These are phyloP conservation scores for Cryptus armator DNA, from an alignment of 2,888 invertebrate species.

Conservation along the genomic window DNA sequence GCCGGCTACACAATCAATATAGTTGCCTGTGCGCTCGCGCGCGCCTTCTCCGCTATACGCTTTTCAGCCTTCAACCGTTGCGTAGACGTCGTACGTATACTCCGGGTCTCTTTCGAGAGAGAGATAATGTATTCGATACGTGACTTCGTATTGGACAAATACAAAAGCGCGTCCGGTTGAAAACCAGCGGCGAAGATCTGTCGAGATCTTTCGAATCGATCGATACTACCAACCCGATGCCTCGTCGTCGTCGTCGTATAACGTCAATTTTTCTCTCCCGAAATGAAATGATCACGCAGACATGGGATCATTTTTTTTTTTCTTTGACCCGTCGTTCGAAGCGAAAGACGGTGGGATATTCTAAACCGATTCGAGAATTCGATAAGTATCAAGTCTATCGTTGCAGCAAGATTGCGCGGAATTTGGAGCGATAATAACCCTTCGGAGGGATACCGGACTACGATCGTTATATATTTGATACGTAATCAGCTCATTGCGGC, in stretches of 20 bases:
- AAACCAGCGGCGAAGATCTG: conserved; percentile 66
- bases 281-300: conserved; percentile 48
- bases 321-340: neutral
- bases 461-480: conserved; percentile 10
- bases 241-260: conserved; percentile 40
- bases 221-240: conserved; percentile 35
- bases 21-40: conserved; percentile 77
- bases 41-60: conserved; percentile 75
- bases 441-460: neutral
- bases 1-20: conserved; percentile 85
- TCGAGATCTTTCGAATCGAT: conserved; percentile 59
- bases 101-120: conserved; percentile 25
- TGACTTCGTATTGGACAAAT: conserved; percentile 80
- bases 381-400: neutral
- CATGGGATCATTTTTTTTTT: conserved; percentile 15
- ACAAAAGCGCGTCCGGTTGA: conserved; percentile 67
- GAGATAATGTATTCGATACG: conserved; percentile 84
- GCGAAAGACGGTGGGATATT: neutral
- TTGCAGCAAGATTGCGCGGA: neutral
- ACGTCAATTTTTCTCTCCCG: conserved; percentile 54
- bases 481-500: conserved; percentile 40
- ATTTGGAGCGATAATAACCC: conserved; percentile 7
- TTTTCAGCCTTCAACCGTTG: conserved; percentile 72
- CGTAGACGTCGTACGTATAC: conserved; percentile 61
- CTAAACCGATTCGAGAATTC: neutral